Percentiles rank a stretch among this genome's conserved stretches.
These are phyloP conservation scores for Eolophus roseicapilla DNA, from an alignment of 2,113 vertebrate genomes.

Conservation along the genomic window DNA sequence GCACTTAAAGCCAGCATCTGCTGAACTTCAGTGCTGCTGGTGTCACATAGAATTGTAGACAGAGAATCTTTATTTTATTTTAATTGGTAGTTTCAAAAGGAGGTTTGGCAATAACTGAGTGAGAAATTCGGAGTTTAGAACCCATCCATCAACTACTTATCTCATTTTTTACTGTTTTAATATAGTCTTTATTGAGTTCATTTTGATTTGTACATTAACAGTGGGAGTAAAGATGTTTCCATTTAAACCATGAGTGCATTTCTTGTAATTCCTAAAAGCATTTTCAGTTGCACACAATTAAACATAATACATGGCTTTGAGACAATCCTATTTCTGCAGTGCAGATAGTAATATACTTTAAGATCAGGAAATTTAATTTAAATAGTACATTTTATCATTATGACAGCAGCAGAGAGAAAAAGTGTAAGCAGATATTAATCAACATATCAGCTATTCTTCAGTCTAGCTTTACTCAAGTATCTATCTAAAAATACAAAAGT, in stretches of 20 bases:
- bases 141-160: background rate
- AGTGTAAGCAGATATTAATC: constrained; percentile 13
- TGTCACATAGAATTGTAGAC: background rate
- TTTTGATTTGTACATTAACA: constrained; percentile 45
- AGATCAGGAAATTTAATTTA: constrained; percentile 29
- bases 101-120: background rate
- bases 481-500: background rate
- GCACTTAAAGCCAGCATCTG: background rate
- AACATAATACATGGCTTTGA: constrained; percentile 15
- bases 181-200: constrained; percentile 15
- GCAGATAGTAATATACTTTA: background rate
- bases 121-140: constrained; percentile 4
- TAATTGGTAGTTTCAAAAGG: background rate
- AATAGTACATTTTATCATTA: background rate
- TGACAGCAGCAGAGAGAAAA: background rate
- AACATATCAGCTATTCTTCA: background rate
- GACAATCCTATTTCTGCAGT: background rate
- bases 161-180: constrained; percentile 28
- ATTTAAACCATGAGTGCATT: background rate
- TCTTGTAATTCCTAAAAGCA: constrained; percentile 53
- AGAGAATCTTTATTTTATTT: background rate
- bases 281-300: background rate
- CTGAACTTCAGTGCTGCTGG: background rate
- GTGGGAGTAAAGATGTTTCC: background rate
- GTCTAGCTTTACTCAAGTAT: background rate